These are phyloP conservation scores for Rhagoletis zephyria DNA, from an alignment of 1,140 invertebrate genomes.

Conservation along the genomic window DNA sequence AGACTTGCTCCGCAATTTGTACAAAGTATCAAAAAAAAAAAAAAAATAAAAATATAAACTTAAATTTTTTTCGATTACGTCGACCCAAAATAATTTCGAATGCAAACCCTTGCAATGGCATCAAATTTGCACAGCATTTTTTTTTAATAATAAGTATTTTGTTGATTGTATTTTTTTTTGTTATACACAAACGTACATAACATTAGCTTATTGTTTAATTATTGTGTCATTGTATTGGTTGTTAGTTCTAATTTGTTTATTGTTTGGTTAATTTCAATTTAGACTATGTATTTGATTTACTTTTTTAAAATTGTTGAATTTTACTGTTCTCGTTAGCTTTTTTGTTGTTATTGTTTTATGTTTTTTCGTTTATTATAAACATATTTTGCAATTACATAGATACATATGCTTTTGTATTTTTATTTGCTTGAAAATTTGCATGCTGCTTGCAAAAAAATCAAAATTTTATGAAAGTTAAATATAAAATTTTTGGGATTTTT, in stretches of 20 bases:
- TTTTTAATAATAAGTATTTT: no score
- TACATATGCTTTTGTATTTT: background rate
- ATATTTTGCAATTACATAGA: background rate
- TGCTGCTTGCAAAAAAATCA: background rate
- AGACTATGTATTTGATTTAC: background rate
- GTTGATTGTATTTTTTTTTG: background rate
- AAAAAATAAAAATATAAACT: no score
- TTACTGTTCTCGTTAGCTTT: background rate
- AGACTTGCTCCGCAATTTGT: no score
- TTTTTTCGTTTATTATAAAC: background rate
- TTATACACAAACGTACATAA: background rate
- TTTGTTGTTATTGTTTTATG: background rate
- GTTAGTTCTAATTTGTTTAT: background rate
- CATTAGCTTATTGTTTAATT: constrained; percentile 41
- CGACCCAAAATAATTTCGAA: background rate
- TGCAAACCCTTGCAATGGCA: background rate
- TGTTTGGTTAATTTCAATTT: background rate
- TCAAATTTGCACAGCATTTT: background rate
- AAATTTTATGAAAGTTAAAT: background rate
- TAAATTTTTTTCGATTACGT: no score
- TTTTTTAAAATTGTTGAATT: no score
- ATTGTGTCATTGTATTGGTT: constrained; percentile 53
- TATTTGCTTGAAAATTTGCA: background rate
- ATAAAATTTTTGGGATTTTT: background rate
- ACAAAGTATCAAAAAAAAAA: no score